Evolutionary conservation across 1,140 invertebrate species (phyloP), one percentile per base, ranked within the genome.

Genomic region (Dendrolimus punctatus): DNA sequence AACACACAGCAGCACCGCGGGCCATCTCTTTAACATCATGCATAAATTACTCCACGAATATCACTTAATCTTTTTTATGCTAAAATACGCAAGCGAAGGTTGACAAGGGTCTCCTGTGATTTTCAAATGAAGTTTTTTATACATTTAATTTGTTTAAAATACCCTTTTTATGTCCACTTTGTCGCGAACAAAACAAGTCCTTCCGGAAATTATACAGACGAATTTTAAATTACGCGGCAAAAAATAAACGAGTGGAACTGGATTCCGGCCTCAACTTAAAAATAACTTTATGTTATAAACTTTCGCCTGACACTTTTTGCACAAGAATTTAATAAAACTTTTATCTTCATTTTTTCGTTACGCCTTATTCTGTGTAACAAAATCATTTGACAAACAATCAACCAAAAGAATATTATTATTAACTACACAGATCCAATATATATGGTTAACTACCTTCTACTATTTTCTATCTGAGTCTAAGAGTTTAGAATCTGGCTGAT

Each of bases 71-170:
- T 62, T 64, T 70, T 66, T 63, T 64, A 65, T 58, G 45, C 62
- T 54, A 58, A 63, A 64, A 63, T 64, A 60, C 66, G 60, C 60
- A 63, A 56, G 61, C 58, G 59, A 66, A 64, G 64, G 58, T 63
- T 76, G 73, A 76, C 59, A 62, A 72, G 73, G 73, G 73, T 76
- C 58, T 51, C 50, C 49, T 59, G 57, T 63, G 64, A 69, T 64
- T 66, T 71, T 64, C 65, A 60, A 67, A 60, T 63, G 48, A 63
- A 66, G 56, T 68, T 68, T 64, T 56, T 58, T 65, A 62, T 48
- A 52, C 48, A 56, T 60, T 62, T 60, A 64, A 60, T 57, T 60
- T 55, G 55, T 62, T 50, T 39, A 57, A 60, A 60, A 55, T 56
- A 51, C 9, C 38, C 51, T 52, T 47, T 51, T 51, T 53, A 45